Conservation (phyloP, 2,888 invertebrate species). For the Tholera decimalis region DNA sequence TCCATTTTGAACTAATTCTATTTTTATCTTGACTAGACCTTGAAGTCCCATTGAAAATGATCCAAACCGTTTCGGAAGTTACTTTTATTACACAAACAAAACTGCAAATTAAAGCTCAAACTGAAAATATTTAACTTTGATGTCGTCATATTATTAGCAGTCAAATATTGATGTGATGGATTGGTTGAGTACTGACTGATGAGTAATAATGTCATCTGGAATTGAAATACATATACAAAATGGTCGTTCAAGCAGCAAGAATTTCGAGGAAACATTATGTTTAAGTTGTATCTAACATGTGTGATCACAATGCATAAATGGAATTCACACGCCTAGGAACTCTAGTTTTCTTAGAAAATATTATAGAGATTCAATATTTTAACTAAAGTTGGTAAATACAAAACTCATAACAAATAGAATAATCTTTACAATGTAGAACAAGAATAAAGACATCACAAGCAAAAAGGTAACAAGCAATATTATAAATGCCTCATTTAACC, state of each 20-base stretch:
- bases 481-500: constrained; percentile 28
- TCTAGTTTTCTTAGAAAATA: background rate
- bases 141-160: constrained; percentile 47
- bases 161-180: constrained; percentile 39
- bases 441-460: constrained; percentile 1
- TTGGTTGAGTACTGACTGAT: constrained; percentile 21
- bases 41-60: constrained; percentile 57
- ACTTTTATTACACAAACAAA: constrained; percentile 62
- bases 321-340: background rate
- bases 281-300: constrained; percentile 1
- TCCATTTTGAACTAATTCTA: constrained; percentile 25
- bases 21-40: constrained; percentile 47
- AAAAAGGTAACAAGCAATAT: constrained; percentile 28
- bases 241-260: background rate
- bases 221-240: constrained; percentile 16
- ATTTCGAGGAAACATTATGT: constrained; percentile 12
- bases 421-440: constrained; percentile 3
- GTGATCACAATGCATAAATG: constrained; percentile 6
- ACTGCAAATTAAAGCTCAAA: constrained; percentile 36
- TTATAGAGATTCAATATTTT: background rate
- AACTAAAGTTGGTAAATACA: background rate
- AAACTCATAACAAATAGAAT: background rate
- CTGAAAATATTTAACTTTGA: constrained; percentile 56
- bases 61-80: constrained; percentile 51
- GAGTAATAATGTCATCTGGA: background rate